Base-by-base conservation (phyloP, 53 echinoderm and acorn worm species). In the Astropecten irregularis region DNA sequence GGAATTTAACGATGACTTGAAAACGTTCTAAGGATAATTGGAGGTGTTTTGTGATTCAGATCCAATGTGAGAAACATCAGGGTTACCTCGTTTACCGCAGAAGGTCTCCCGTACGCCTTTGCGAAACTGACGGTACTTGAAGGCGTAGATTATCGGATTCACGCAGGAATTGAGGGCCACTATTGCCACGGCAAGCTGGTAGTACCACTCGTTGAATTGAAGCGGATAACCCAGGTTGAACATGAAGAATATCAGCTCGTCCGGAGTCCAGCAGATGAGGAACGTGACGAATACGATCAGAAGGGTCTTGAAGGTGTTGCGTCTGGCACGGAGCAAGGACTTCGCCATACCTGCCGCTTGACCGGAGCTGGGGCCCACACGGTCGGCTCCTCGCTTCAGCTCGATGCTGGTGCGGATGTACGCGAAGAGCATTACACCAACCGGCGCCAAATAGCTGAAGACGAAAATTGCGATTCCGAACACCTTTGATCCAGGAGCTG, bases 351-450 rank as follows among this genome's bases (percentile, higher is more conserved):
- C 64, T 16, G 64, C 2, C 18, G 64, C 35, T 11, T 42, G 42
- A 11, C 42, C 42, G 6, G 42, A 42, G 42, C 42, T 11, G 42
- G 42, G 6, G 42, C 11, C 6, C 6, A 42, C 42, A 8, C 42
- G 6, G 42, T 6, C 42, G 6, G 42, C 42, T 42, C 42, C 42
- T 42, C 42, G 42, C 42, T 11, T 42, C 42, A 42, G 42, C 38
- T 89, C 82, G 1, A 26, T 55, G 28, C 91, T 61, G 44, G 92
- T 91, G 5, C 66, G 46, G 33, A 84, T 59, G 65, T 93, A 95
- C 33, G 86, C 93, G 37, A 86, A 88, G 2, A 88, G 68, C 95
- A 95, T 95, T 66, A 91, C 63, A 40, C 60, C 29, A 7, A 89
- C 83, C 10, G 95, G 95, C 0, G 89, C 29, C 18, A 91, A 62